A percentile compares a stretch with the other conserved stretches of the same genome.
Conservation (phyloP, 2,797 vertebrate species). For the Paedocypris micromegethes region DNA sequence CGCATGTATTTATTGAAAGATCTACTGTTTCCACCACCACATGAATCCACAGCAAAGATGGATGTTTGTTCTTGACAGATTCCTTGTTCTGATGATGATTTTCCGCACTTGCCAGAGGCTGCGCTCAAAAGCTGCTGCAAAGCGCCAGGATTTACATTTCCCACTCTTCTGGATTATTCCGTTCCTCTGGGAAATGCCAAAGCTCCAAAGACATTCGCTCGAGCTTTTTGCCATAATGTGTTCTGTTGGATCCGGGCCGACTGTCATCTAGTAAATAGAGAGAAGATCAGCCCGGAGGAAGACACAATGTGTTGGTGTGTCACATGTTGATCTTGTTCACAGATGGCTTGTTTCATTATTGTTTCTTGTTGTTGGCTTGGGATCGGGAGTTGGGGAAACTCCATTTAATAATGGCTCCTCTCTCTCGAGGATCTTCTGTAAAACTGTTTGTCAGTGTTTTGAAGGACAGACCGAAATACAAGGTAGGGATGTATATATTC, state of each 20-base stretch:
- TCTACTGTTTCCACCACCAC: conserved; percentile 11
- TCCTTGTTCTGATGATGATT: conserved; percentile 42
- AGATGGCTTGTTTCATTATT: not conserved
- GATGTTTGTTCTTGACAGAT: conserved; percentile 42
- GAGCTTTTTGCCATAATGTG: conserved; percentile 17
- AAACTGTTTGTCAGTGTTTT: too few species aligned
- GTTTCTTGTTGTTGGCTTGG: not conserved
- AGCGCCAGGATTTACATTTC: conserved; percentile 31
- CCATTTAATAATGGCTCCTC: too few species aligned
- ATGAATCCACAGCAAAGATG: conserved; percentile 39
- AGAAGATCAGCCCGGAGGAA: conserved; percentile 14
- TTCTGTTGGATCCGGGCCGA: conserved; percentile 24
- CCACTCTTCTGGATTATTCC: conserved; percentile 37
- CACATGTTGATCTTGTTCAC: conserved; percentile 16
- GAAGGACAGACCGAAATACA: too few species aligned
- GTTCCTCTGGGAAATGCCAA: conserved; percentile 24
- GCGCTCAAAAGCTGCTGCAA: conserved; percentile 21
- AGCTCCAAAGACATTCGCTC: conserved; percentile 12
- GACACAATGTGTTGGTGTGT: conserved; percentile 14
- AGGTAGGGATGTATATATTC: too few species aligned
- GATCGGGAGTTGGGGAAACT: too few species aligned
- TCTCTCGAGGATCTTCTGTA: too few species aligned
- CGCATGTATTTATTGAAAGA: too few species aligned
- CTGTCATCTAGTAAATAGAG: conserved; percentile 3
- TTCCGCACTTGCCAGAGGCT: conserved; percentile 39